Percentiles rank a stretch among this genome's conserved stretches.
Evolutionary conservation across 2,888 invertebrate genomes (phyloP).

Genomic region (Acrobasis suavella): DNA sequence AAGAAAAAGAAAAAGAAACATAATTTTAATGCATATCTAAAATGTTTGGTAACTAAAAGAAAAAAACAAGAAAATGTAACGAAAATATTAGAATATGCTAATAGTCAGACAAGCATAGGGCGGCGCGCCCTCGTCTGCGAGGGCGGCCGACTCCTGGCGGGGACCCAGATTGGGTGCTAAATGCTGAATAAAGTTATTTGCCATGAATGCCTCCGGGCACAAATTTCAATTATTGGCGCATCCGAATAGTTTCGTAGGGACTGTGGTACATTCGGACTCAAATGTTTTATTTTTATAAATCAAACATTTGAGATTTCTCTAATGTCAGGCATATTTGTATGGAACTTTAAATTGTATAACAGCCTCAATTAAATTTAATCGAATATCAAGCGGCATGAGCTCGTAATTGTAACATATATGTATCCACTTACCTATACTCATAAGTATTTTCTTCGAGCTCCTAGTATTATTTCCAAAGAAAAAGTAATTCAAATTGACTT

Average conservation of each 20-base stretch:
- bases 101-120: slow-evolving; percentile 13
- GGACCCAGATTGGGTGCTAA: slow-evolving; percentile 70
- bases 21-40: background rate
- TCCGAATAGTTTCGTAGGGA: slow-evolving; percentile 80
- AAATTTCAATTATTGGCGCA: slow-evolving; percentile 82
- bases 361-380: no score
- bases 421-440: no score
- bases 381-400: no score
- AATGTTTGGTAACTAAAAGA: no score
- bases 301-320: background rate
- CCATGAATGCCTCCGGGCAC: slow-evolving; percentile 82
- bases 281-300: background rate
- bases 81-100: slow-evolving; percentile 18
- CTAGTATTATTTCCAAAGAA: no score
- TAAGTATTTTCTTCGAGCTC: no score
- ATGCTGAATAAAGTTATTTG: slow-evolving; percentile 81
- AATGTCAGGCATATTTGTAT: no score
- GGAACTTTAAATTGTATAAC: no score
- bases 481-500: no score
- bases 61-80: background rate
- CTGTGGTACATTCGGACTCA: slow-evolving; percentile 35
- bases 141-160: slow-evolving; percentile 21
- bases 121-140: slow-evolving; percentile 13
- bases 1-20: background rate
- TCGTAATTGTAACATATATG: no score